Evolutionary conservation across 2,113 vertebrate species (phyloP).

Genomic region (Peromyscus leucopus): DNA sequence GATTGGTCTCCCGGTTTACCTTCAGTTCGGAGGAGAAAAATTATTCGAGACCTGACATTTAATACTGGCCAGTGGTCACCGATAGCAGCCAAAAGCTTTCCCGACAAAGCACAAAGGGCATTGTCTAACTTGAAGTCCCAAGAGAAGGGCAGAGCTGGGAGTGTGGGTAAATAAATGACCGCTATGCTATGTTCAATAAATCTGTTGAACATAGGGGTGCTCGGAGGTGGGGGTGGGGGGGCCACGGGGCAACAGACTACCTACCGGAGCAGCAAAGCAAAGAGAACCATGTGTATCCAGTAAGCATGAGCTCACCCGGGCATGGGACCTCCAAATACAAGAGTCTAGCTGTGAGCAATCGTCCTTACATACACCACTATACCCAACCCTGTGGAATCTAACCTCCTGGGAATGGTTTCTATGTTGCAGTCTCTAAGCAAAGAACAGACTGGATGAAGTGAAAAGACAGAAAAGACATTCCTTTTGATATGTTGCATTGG

Average conservation of each 20-base stretch:
- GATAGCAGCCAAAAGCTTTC: slow-evolving; percentile 60
- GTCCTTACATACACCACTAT: neutral
- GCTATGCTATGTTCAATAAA: neutral
- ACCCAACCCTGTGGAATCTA: neutral
- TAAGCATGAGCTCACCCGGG: neutral
- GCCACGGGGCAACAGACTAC: accelerated
- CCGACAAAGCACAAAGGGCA: slow-evolving; percentile 17
- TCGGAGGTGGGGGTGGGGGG: accelerated
- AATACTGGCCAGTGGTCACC: slow-evolving; percentile 25
- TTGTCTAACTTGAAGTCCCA: neutral
- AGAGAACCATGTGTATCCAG: neutral
- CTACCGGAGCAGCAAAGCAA: neutral
- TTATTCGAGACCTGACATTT: slow-evolving; percentile 39
- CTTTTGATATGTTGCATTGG: neutral
- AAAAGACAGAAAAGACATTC: neutral
- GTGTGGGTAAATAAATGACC: neutral
- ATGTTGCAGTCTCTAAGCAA: neutral
- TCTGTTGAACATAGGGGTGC: neutral
- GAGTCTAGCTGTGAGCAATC: neutral
- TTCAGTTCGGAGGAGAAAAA: slow-evolving; percentile 15
- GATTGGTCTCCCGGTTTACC: neutral
- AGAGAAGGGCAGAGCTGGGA: neutral
- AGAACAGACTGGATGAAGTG: neutral
- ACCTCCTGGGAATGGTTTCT: neutral
- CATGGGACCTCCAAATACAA: neutral